Conservation (phyloP, 2,113 vertebrate species). For the Girardinichthys multiradiatus region DNA sequence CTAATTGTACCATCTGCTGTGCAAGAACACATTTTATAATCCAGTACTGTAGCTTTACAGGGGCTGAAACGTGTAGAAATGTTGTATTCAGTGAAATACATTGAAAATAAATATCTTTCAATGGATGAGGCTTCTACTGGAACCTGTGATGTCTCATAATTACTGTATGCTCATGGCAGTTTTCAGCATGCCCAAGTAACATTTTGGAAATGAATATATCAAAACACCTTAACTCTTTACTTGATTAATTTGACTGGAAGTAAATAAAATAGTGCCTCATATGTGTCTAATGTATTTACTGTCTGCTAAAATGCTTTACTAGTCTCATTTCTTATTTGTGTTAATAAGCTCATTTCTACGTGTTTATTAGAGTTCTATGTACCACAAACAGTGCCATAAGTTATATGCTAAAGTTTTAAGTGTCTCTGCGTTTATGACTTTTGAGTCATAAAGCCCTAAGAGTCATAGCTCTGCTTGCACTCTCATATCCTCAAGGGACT, state of each 20-base stretch:
- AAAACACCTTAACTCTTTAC: conserved; percentile 27
- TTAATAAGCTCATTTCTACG: not conserved
- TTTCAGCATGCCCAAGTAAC: conserved; percentile 9
- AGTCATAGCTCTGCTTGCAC: not conserved
- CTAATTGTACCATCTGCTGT: conserved; percentile 52
- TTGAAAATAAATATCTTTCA: conserved; percentile 24
- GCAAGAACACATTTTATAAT: conserved; percentile 45
- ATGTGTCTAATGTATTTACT: not conserved
- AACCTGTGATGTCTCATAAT: conserved; percentile 37
- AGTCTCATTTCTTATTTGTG: not conserved
- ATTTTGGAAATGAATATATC: conserved; percentile 25
- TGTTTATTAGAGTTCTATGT: not conserved
- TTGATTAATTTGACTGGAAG: not conserved
- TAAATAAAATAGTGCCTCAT: not conserved
- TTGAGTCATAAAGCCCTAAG: conserved; percentile 1
- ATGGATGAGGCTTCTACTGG: conserved; percentile 22
- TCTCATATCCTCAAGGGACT: not conserved
- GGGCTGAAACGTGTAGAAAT: conserved; percentile 28
- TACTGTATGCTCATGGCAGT: conserved; percentile 6
- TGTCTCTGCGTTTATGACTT: not conserved
- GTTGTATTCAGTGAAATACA: conserved; percentile 16
- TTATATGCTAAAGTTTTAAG: not conserved
- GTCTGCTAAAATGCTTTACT: not conserved
- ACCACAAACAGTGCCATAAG: not conserved
- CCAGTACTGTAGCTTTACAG: not conserved